Percentiles rank a stretch among this genome's conserved stretches.
These are phyloP conservation scores for Alentia gelatinosa DNA, from an alignment of 2,888 invertebrate genomes.

Conservation along the genomic window DNA sequence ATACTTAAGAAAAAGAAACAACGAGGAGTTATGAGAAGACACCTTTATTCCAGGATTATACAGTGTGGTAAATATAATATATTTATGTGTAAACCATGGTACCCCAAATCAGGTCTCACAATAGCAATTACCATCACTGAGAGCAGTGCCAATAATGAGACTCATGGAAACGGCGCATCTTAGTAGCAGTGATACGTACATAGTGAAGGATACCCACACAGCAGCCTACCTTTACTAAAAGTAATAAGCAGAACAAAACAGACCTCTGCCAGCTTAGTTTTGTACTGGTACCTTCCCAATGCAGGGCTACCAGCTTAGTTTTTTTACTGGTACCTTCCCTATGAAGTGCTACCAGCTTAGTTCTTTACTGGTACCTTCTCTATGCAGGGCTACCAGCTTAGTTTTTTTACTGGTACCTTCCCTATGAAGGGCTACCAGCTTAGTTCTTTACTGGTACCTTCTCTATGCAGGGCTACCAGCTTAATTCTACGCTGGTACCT, in stretches of 20 bases:
- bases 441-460: too few species aligned
- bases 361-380: too few species aligned
- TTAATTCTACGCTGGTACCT: background rate
- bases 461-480: too few species aligned
- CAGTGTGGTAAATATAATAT: background rate
- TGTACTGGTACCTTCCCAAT: background rate
- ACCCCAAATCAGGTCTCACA: background rate
- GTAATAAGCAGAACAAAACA: background rate
- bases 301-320: background rate
- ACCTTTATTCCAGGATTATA: conserved; percentile 27
- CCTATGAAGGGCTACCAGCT: too few species aligned
- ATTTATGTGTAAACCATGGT: background rate
- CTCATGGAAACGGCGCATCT: too few species aligned
- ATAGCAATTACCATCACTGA: background rate
- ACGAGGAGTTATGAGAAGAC: background rate
- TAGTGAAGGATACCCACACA: background rate
- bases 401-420: background rate
- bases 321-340: too few species aligned
- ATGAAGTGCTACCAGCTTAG: background rate
- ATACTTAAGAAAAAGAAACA: too few species aligned
- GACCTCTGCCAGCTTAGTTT: background rate
- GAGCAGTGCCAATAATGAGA: background rate
- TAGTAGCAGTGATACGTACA: background rate
- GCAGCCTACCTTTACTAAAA: background rate
- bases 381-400: background rate